A percentile compares a stretch with the other conserved stretches of the same genome.
Evolutionary conservation across 92 coral and sea anemone genomes (phyloP).

Genomic region (Micromussa lordhowensis): DNA sequence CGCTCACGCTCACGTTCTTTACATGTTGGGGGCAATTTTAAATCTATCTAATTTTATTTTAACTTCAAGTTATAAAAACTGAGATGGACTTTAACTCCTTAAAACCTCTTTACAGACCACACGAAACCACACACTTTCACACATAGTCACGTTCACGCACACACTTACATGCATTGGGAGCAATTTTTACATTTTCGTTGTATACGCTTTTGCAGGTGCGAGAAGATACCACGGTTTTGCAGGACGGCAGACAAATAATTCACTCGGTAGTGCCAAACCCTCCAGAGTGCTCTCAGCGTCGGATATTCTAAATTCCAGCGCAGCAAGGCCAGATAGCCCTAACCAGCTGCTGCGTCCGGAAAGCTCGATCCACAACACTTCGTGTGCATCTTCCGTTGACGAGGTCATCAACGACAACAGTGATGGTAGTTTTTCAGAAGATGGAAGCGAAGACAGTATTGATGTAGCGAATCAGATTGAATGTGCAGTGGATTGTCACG

Average conservation of each 20-base stretch:
- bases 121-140: too few species aligned
- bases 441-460: slow-evolving; percentile 31
- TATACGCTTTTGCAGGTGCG: not conserved
- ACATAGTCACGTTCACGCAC: too few species aligned
- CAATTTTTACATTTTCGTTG: not conserved
- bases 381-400: slow-evolving; percentile 64
- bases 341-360: slow-evolving; percentile 69
- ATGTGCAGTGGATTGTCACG: not conserved
- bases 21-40: too few species aligned
- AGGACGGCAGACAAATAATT: not conserved
- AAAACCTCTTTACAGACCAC: too few species aligned
- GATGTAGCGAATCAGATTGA: slow-evolving; percentile 11
- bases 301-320: not conserved
- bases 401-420: slow-evolving; percentile 31
- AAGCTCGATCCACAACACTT: slow-evolving; percentile 77
- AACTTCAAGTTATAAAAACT: too few species aligned
- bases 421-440: slow-evolving; percentile 43
- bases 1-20: too few species aligned
- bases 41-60: too few species aligned
- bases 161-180: too few species aligned
- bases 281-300: slow-evolving; percentile 12
- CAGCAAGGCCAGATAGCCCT: slow-evolving; percentile 57
- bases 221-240: slow-evolving; percentile 32
- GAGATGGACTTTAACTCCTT: too few species aligned
- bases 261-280: slow-evolving; percentile 9